Percentiles rank a stretch among this genome's conserved stretches.
These are phyloP conservation scores for Caenorhabditis macrosperma DNA, from an alignment of 2,888 invertebrate species.

Conservation along the genomic window DNA sequence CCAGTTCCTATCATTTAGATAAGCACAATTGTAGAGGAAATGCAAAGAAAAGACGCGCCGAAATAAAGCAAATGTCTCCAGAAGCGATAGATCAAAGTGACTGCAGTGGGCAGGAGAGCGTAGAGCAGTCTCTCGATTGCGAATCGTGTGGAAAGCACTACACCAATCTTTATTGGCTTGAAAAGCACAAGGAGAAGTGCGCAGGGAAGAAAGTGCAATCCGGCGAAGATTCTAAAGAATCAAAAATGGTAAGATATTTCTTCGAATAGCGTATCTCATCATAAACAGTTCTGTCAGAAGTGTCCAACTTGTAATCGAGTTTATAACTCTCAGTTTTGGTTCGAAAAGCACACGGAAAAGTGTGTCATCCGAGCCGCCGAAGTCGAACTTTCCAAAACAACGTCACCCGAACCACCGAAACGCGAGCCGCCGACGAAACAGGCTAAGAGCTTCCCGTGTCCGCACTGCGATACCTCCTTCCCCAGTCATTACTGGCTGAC, in stretches of 20 bases:
- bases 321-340: neutral
- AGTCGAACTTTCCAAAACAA: too few species aligned
- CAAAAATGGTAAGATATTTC: too few species aligned
- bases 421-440: too few species aligned
- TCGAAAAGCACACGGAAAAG: constrained; percentile 6
- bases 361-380: neutral
- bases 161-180: neutral
- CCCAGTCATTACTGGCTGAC: too few species aligned
- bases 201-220: neutral
- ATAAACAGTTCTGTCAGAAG: too few species aligned
- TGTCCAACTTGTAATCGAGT: neutral
- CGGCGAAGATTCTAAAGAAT: too few species aligned
- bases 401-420: too few species aligned
- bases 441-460: too few species aligned
- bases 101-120: neutral
- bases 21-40: constrained; percentile 1
- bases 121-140: neutral
- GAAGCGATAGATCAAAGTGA: constrained; percentile 2
- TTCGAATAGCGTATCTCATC: too few species aligned
- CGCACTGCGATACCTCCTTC: too few species aligned
- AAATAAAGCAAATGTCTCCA: neutral
- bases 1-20: neutral
- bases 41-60: neutral
- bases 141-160: constrained; percentile 1
- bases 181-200: constrained; percentile 2